Conservation (phyloP, 1,140 invertebrate genomes). For the Drosophila gunungcola region DNA sequence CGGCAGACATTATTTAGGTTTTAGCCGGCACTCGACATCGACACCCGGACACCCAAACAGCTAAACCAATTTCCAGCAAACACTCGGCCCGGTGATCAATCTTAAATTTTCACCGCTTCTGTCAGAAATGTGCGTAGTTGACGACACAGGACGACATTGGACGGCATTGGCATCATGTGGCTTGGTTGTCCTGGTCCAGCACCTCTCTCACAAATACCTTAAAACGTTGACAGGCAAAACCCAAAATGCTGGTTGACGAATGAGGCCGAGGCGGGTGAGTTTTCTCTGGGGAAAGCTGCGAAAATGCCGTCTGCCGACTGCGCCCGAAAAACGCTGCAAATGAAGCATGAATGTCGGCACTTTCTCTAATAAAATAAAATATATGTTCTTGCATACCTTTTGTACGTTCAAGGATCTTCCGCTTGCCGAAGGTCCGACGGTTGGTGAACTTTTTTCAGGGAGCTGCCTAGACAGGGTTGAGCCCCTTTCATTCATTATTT, state of each 20-base stretch:
- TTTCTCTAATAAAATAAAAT: constrained; percentile 49
- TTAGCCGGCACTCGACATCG: constrained; percentile 68
- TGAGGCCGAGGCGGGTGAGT: constrained; percentile 34
- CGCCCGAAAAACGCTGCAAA: constrained; percentile 47
- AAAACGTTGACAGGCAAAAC: constrained; percentile 68
- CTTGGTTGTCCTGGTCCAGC: constrained; percentile 48
- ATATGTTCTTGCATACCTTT: not conserved
- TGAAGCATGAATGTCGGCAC: constrained; percentile 67
- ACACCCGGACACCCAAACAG: constrained; percentile 40
- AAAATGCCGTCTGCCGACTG: constrained; percentile 34
- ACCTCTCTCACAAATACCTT: constrained; percentile 39
- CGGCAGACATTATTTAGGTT: constrained; percentile 73
- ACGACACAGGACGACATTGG: constrained; percentile 75
- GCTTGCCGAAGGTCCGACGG: too few relatives aligned
- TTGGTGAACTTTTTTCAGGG: too few relatives aligned
- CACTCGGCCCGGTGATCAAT: constrained; percentile 81
- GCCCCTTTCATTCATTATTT: too few relatives aligned
- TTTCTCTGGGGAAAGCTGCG: constrained; percentile 50
- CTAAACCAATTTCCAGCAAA: constrained; percentile 67
- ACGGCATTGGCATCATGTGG: constrained; percentile 66
- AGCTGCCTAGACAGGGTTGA: too few relatives aligned
- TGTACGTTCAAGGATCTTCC: not conserved
- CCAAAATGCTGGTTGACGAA: constrained; percentile 77
- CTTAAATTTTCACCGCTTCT: constrained; percentile 85
- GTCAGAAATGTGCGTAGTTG: constrained; percentile 79